phyloP scores from a whole-genome alignment of 2,113 vertebrate genomes.

The Tenebrosternarchus preto region DNA sequence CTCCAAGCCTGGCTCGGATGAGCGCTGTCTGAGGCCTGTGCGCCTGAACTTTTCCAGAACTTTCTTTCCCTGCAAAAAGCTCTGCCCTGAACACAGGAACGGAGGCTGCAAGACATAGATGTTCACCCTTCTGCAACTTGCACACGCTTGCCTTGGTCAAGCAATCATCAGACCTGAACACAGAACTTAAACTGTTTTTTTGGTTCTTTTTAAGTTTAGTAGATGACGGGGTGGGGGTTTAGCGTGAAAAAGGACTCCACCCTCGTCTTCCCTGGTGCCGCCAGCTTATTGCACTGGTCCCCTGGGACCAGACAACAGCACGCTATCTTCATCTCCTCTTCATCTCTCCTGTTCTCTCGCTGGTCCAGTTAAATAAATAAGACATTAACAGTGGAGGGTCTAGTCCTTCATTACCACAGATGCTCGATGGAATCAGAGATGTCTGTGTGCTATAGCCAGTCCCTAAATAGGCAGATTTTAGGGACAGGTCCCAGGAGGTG shows the following conservation, averaged over 20 bases:
- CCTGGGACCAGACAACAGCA: constrained; percentile 57
- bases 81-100: background rate
- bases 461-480: constrained; percentile 66
- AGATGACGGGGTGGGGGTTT: constrained; percentile 30
- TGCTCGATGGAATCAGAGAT: constrained; percentile 73
- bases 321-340: constrained; percentile 76
- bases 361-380: constrained; percentile 81
- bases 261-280: constrained; percentile 72
- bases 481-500: constrained; percentile 65
- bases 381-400: constrained; percentile 74
- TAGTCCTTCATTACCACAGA: constrained; percentile 74
- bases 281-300: constrained; percentile 72
- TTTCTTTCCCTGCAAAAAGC: background rate
- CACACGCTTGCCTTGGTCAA: no score
- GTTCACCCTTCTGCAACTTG: no score
- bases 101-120: no score
- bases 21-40: background rate
- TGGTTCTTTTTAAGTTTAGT: no score
- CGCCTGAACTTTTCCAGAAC: background rate
- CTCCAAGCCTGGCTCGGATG: background rate
- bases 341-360: constrained; percentile 68
- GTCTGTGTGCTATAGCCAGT: constrained; percentile 68
- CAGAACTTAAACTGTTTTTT: background rate
- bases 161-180: background rate
- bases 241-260: constrained; percentile 66